Conservation (phyloP, 1,140 invertebrate species). For the Cydia pomonella region DNA sequence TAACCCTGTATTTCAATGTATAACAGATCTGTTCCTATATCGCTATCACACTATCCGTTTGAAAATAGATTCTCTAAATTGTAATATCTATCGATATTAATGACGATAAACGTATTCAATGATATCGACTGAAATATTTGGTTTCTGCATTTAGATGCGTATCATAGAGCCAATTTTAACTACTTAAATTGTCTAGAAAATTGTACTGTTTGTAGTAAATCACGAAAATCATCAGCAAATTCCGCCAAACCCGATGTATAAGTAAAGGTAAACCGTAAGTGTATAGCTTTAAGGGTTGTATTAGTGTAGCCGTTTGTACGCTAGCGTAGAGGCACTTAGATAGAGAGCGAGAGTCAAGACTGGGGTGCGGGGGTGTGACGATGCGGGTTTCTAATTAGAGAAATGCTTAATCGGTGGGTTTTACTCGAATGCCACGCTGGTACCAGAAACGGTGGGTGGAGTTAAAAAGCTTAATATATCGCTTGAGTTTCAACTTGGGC, state of each 20-base stretch:
- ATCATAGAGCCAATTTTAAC: neutral
- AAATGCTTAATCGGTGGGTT: neutral
- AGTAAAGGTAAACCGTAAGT: neutral
- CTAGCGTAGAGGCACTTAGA: constrained; percentile 38
- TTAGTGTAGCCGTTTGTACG: constrained; percentile 37
- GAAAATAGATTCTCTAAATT: neutral
- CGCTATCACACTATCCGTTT: neutral
- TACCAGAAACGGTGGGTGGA: neutral
- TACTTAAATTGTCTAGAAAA: neutral
- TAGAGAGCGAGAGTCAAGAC: constrained; percentile 40
- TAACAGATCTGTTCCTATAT: neutral
- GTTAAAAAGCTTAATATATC: neutral
- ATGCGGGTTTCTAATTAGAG: neutral
- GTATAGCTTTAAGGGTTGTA: constrained; percentile 34
- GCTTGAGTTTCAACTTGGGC: no score
- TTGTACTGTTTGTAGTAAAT: neutral
- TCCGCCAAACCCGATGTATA: neutral
- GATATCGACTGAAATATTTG: neutral
- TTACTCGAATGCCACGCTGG: neutral
- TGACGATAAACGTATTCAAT: neutral
- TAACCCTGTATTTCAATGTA: constrained; percentile 8
- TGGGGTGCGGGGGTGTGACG: constrained; percentile 35
- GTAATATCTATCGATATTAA: neutral
- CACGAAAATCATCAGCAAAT: neutral
- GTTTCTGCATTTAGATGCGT: neutral